Base-by-base conservation (phyloP, 1,140 invertebrate genomes). In the Capitella teleta region DNA sequence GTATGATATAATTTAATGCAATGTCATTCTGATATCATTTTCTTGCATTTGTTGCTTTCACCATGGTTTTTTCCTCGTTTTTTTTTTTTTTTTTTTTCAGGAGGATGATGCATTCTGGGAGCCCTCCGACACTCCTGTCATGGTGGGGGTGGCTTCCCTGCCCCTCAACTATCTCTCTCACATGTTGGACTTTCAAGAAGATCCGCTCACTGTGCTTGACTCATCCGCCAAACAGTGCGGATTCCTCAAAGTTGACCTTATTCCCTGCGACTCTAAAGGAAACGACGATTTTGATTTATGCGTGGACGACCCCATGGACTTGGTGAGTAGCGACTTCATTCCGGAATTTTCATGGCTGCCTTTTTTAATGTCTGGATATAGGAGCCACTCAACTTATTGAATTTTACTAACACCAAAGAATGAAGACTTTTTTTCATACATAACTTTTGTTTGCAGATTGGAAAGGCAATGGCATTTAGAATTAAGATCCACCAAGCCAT, bases 101-200 rank as follows among this genome's bases (percentile, higher is more conserved):
- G 48, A 49, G 26, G 46, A 58, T 10, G 57, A 60, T 32, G 56
- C 58, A 30, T 60, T 56, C 45, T 60, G 54, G 54, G 58, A 60
- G 41, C 58, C 58, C 1, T 36, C 52, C n/a, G 57, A 58, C 12
- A 52, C 54, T 28, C 45, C 53, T n/a, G 51, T 40, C 12, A 36
- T 57, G 18, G 37, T 60, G 5, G 58, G 58, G 5, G 47, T 57
- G 6, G 55, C 43, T 2, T 42, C 40, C n/a, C 30, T 58, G 4
- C 57, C 58, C n/a, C 47, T 62, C 2, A 54, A 57, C 28, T 51
- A 42, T 44, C 49, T 63, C n/a, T 32, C 55, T 16, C 53, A 62
- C 30, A 52, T 55, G 36, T 30, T 61, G 47, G 55, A 53, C 34
- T 59, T 58, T 45, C 43, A 51, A 18, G 53, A 57, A 8, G 52